Percentiles rank a stretch among this genome's conserved stretches.
These are phyloP conservation scores for Philonicus albiceps DNA, from an alignment of 2,888 invertebrate genomes.

Conservation along the genomic window DNA sequence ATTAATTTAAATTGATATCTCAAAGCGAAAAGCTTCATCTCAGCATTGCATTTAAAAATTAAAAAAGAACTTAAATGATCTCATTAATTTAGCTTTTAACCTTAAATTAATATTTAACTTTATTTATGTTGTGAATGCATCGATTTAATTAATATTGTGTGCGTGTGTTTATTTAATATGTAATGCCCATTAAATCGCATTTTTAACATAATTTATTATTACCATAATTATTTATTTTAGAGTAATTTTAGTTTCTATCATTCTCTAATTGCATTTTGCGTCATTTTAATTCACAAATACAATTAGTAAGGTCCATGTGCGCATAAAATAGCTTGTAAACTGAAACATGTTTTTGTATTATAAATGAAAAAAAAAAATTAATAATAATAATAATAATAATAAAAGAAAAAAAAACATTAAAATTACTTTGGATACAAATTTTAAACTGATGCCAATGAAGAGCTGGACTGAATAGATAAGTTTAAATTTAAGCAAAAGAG, in stretches of 20 bases:
- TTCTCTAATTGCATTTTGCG: conserved; percentile 10
- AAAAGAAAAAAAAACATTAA: too few species aligned
- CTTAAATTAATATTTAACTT: conserved; percentile 25
- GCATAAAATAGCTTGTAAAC: neutral
- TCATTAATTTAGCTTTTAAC: conserved; percentile 5
- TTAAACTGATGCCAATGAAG: neutral
- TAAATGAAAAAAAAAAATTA: neutral
- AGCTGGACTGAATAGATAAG: conserved; percentile 31
- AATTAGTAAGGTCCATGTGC: neutral
- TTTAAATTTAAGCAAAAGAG: neutral
- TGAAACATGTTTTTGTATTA: neutral
- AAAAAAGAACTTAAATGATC: neutral
- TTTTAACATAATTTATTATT: conserved; percentile 23
- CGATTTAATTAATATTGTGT: conserved; percentile 19
- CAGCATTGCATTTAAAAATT: conserved; percentile 14
- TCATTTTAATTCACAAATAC: neutral
- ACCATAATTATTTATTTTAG: conserved; percentile 27
- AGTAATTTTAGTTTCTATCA: conserved; percentile 7
- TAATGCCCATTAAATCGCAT: conserved; percentile 1
- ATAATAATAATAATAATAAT: too few species aligned
- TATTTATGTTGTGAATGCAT: conserved; percentile 31
- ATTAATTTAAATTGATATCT: conserved; percentile 2
- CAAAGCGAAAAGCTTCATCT: neutral
- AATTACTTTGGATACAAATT: neutral
- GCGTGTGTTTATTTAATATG: conserved; percentile 14